Percentiles rank a stretch among this genome's conserved stretches.
These are phyloP conservation scores for Creontiades dilutus DNA, from an alignment of 2,888 invertebrate genomes.

Conservation along the genomic window DNA sequence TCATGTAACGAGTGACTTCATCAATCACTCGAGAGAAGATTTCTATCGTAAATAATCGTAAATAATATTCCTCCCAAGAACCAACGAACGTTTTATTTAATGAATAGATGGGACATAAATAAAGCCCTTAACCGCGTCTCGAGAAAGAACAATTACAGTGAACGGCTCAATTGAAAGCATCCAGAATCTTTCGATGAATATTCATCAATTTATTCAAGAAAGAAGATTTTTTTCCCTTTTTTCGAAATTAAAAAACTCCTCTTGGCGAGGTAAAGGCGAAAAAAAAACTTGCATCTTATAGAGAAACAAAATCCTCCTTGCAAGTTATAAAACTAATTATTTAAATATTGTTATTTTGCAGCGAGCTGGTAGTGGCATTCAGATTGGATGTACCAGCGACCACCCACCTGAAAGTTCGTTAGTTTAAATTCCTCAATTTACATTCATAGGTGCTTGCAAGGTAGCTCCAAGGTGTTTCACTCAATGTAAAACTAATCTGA, in stretches of 20 bases:
- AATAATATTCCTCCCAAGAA: not conserved
- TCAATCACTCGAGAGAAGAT: not conserved
- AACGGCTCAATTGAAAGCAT: not conserved
- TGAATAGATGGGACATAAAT: slow-evolving; percentile 11
- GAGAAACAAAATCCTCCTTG: not conserved
- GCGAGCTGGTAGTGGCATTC: not conserved
- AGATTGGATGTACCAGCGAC: not conserved
- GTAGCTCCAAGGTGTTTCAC: too few species aligned
- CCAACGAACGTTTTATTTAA: not conserved
- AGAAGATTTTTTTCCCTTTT: not conserved
- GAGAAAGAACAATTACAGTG: not conserved
- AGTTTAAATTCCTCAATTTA: not conserved
- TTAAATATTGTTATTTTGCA: not conserved
- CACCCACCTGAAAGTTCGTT: not conserved
- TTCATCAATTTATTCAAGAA: slow-evolving; percentile 20
- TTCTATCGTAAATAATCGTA: not conserved
- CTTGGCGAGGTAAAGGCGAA: not conserved
- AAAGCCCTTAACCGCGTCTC: not conserved
- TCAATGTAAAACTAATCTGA: too few species aligned
- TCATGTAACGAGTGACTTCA: not conserved
- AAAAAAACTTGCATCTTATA: slow-evolving; percentile 3
- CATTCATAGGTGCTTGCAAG: not conserved
- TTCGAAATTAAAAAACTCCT: not conserved
- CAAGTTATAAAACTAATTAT: not conserved
- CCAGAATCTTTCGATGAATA: not conserved